Evolutionary conservation across 2,113 vertebrate genomes (phyloP), one percentile per base, ranked within the genome.

Genomic region (Neodon shergylaensis): DNA sequence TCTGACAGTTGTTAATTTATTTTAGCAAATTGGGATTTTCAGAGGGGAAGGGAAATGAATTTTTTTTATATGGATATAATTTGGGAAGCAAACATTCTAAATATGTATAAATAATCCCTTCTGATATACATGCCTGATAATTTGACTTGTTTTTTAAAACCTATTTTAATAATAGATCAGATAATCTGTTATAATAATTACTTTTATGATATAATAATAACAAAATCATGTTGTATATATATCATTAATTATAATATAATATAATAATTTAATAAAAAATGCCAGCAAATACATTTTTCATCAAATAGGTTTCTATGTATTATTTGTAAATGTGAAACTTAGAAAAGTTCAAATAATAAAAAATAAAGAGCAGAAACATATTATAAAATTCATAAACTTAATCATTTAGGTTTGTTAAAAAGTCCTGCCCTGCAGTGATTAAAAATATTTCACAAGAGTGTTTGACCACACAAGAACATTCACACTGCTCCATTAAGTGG

Each of bases 321-420:
- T 61, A 82, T 92, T 90, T 61, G 73, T 31, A 81, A 94, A 42
- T 44, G 39, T 82, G 72, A 79, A n/a, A 10, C 28, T 91, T 54
- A 74, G 70, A 86, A 66, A 74, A 76, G n/a, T 52, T 86, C 58
- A 36, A 52, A 68, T 47, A 61, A 1, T 28, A 28, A 26, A 12
- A 47, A 96, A 92, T 92, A 78, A 91, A 47, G 76, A 72, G 14
- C 4, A 72, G 28, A 79, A 81, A 36, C 39, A 49, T 78, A 39
- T 65, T 17, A 28, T 31, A 36, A 49, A 74, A 84, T 10, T 86
- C 66, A 42, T 66, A 81, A 74, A 44, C 33, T 82, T 47, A 94
- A 65, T 82, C 76, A 94, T 68, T 91, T n/a, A 91, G 13, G 3
- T 92, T 95, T 79, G 12, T 72, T 96, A 74, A 76, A 93, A 78